A percentile compares a stretch with the other conserved stretches of the same genome.
These are phyloP conservation scores for Tetranychus truncatus DNA, from an alignment of 2,888 invertebrate species.

Conservation along the genomic window DNA sequence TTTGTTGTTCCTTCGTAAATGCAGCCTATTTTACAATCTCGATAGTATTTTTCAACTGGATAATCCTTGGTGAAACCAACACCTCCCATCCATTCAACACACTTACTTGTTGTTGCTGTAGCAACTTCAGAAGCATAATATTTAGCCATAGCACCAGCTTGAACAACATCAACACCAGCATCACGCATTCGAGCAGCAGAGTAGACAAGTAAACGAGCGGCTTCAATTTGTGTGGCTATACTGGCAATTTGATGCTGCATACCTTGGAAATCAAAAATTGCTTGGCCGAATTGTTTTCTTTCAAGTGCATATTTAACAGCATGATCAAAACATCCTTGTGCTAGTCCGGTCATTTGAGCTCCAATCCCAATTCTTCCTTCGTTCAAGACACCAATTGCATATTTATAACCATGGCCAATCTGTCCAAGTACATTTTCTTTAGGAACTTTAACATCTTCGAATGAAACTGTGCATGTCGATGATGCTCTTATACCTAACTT, in stretches of 20 bases:
- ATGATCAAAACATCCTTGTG: constrained; percentile 82
- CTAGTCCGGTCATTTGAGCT: constrained; percentile 65
- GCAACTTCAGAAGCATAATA: constrained; percentile 63
- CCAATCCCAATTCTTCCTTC: constrained; percentile 51
- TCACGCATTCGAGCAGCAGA: constrained; percentile 84
- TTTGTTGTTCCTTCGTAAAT: constrained; percentile 96
- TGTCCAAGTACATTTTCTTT: constrained; percentile 63
- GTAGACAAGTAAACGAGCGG: constrained; percentile 70
- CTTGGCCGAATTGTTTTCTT: constrained; percentile 77
- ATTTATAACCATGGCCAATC: constrained; percentile 83
- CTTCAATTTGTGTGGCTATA: constrained; percentile 68
- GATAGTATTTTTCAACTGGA: constrained; percentile 85
- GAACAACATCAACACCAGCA: constrained; percentile 58
- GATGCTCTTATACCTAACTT: constrained; percentile 82
- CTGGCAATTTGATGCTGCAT: constrained; percentile 90
- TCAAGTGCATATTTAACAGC: constrained; percentile 88
- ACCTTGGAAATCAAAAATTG: constrained; percentile 77
- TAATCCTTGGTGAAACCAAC: constrained; percentile 89
- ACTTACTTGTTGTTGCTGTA: constrained; percentile 65
- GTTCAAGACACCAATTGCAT: constrained; percentile 82
- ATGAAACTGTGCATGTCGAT: constrained; percentile 79
- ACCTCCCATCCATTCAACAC: constrained; percentile 95
- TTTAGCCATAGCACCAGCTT: constrained; percentile 94
- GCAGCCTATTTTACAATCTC: constrained; percentile 87
- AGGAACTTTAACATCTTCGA: constrained; percentile 73